These are phyloP conservation scores for Hemitrygon akajei DNA, from an alignment of 2,797 vertebrate genomes.

Conservation along the genomic window DNA sequence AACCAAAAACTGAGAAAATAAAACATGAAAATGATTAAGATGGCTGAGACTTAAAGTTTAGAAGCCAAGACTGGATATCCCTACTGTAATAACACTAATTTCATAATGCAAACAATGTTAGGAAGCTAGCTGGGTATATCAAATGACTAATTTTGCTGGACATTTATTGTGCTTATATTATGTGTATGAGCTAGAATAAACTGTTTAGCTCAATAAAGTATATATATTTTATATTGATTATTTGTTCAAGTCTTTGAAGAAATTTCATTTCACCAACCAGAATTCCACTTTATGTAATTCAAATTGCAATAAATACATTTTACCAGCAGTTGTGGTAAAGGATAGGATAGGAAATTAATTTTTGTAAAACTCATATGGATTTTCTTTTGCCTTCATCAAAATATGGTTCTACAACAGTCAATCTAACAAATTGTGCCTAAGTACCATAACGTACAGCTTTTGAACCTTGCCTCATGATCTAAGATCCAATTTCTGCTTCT, in stretches of 20 bases:
- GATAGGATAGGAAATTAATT: background rate
- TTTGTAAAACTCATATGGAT: background rate
- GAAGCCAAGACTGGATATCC: background rate
- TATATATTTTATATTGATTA: background rate
- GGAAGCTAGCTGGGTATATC: background rate
- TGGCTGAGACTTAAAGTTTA: background rate
- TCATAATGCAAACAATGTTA: background rate
- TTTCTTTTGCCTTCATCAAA: slow-evolving; percentile 1
- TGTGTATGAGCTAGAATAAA: background rate
- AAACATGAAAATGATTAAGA: background rate
- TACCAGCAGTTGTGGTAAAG: background rate
- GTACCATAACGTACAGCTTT: background rate
- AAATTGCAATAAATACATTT: background rate
- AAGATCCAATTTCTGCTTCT: slow-evolving; percentile 19
- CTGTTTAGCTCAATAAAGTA: background rate
- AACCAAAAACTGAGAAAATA: background rate
- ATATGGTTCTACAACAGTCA: background rate
- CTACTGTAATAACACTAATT: background rate
- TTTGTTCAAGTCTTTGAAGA: background rate
- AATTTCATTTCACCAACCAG: background rate
- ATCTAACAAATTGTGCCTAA: background rate
- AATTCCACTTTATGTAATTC: background rate
- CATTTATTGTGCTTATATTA: background rate
- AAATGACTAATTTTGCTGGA: background rate
- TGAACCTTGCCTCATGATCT: background rate